These are phyloP conservation scores for Merops nubicus DNA, from an alignment of 2,113 vertebrate genomes.

Conservation along the genomic window DNA sequence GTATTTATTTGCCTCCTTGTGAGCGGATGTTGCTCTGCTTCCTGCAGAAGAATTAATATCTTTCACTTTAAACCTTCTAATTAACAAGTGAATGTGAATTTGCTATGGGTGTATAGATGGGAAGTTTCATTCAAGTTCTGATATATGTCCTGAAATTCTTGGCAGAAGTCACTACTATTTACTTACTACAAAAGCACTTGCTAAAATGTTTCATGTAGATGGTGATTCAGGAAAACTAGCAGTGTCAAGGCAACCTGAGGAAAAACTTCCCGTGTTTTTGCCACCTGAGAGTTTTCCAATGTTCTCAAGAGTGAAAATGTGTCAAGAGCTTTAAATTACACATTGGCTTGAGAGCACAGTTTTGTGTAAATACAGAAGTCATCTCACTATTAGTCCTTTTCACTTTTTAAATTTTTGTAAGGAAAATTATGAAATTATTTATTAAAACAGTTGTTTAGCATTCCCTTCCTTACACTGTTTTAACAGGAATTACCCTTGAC, in stretches of 20 bases:
- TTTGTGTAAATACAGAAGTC: neutral
- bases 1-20: rapidly evolving
- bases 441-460: neutral
- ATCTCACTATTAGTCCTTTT: neutral
- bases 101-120: neutral
- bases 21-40: neutral
- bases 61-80: neutral
- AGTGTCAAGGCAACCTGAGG: neutral
- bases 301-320: neutral
- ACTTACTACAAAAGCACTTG: neutral
- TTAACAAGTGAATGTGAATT: neutral
- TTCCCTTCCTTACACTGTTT: neutral
- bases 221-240: neutral
- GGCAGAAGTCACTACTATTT: neutral
- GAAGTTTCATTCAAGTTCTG: neutral
- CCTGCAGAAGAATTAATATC: no score
- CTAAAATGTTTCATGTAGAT: neutral
- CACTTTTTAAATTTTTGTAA: neutral
- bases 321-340: neutral
- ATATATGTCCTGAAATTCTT: neutral
- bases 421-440: neutral
- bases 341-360: neutral
- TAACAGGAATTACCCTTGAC: neutral
- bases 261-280: neutral
- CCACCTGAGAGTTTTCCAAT: neutral